Conservation (phyloP, 2,888 invertebrate genomes). For the Tortricodes alternella region DNA sequence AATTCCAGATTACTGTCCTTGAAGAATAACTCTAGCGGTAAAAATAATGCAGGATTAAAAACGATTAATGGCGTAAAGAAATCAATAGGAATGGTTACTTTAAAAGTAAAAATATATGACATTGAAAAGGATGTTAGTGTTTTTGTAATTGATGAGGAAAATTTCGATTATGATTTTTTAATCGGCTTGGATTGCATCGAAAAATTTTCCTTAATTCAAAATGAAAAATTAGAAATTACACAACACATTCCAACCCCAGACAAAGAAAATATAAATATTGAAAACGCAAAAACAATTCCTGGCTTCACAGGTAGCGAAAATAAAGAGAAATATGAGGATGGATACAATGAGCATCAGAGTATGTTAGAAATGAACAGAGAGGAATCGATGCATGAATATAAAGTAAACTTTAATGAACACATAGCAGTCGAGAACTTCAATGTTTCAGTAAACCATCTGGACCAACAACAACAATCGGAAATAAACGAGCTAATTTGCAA, state of each 20-base stretch:
- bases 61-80: constrained; percentile 35
- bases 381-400: background rate
- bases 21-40: constrained; percentile 4
- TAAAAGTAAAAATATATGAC: constrained; percentile 35
- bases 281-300: constrained; percentile 15
- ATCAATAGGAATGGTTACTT: constrained; percentile 28
- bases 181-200: constrained; percentile 33
- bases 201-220: constrained; percentile 29
- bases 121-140: constrained; percentile 35
- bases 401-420: constrained; percentile 18
- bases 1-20: constrained; percentile 37
- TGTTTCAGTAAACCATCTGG: constrained; percentile 12
- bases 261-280: background rate
- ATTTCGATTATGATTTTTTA: constrained; percentile 30
- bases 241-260: background rate
- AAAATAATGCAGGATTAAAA: constrained; percentile 31
- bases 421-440: background rate
- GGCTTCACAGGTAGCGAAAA: constrained; percentile 4
- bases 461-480: constrained; percentile 13
- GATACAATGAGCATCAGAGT: background rate
- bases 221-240: constrained; percentile 26
- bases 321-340: background rate
- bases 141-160: constrained; percentile 19
- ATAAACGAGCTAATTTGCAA: constrained; percentile 10
- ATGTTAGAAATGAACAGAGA: background rate